Evolutionary conservation across 2,797 vertebrate genomes (phyloP).

Genomic region (Xiphophorus birchmanni): DNA sequence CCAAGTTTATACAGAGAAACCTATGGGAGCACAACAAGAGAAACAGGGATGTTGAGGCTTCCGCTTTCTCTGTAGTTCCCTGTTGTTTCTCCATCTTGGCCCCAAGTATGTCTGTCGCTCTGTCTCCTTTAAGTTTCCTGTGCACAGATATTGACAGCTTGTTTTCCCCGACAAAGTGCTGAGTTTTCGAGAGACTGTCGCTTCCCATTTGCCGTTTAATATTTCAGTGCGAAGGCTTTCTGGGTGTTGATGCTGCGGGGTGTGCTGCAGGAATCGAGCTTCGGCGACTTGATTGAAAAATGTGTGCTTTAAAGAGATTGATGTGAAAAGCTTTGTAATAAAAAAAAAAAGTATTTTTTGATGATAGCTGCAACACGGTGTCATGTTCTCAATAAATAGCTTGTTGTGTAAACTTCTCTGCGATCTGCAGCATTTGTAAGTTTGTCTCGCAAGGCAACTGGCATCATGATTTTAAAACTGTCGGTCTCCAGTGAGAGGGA

Average conservation of each 20-base stretch:
- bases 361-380: conserved; percentile 6
- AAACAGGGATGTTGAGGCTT: conserved; percentile 46
- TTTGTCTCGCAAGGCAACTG: neutral
- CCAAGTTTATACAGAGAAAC: conserved; percentile 46
- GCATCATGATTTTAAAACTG: neutral
- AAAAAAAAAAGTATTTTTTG: conserved; percentile 24
- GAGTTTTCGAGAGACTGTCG: conserved; percentile 75
- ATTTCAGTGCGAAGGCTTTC: conserved; percentile 73
- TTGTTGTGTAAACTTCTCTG: conserved; percentile 5
- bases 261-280: conserved; percentile 37
- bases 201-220: conserved; percentile 78
- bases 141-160: conserved; percentile 69
- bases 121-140: conserved; percentile 31
- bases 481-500: neutral
- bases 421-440: neutral
- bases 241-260: conserved; percentile 48
- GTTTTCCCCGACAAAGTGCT: conserved; percentile 66
- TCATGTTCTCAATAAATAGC: conserved; percentile 5
- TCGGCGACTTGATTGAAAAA: conserved; percentile 47
- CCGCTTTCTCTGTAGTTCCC: conserved; percentile 17
- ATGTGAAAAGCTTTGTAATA: conserved; percentile 29
- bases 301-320: conserved; percentile 19
- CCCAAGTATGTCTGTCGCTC: conserved; percentile 30
- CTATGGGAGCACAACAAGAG: conserved; percentile 33
- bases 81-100: conserved; percentile 34